Conservation (phyloP, 2,113 vertebrate genomes). For the Pelobates fuscus region DNA sequence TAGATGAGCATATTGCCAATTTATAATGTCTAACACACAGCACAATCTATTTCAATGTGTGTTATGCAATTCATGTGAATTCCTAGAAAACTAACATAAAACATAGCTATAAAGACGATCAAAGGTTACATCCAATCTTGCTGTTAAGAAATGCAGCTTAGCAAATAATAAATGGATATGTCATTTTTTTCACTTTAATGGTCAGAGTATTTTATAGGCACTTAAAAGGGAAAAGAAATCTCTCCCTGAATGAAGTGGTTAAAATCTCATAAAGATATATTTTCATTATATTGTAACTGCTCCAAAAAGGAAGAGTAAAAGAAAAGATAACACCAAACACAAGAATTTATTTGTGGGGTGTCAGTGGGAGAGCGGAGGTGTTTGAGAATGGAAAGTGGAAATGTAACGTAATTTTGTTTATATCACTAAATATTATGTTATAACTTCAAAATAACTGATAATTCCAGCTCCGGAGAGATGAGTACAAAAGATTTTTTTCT, state of each 20-base stretch:
- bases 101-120: conserved; percentile 18
- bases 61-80: background rate
- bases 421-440: conserved; percentile 46
- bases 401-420: conserved; percentile 39
- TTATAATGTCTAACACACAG: no score
- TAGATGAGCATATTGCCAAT: no score
- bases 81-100: conserved; percentile 7
- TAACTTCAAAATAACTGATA: conserved; percentile 44
- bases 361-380: conserved; percentile 5
- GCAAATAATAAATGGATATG: conserved; percentile 24
- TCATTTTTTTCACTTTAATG: conserved; percentile 6
- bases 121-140: conserved; percentile 7
- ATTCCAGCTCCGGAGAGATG: conserved; percentile 30
- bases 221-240: background rate
- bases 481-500: conserved; percentile 40
- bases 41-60: no score
- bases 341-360: conserved; percentile 23
- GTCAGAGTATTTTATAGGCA: conserved; percentile 4
- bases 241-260: conserved; percentile 1
- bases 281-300: conserved; percentile 25
- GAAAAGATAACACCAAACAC: background rate
- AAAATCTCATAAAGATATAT: conserved; percentile 22
- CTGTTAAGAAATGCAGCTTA: conserved; percentile 2
- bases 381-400: conserved; percentile 13
- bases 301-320: background rate